Evolutionary conservation across 2,113 vertebrate genomes (phyloP), one percentile per base, ranked within the genome.

Genomic region (Mesoclemmys tuberculata): DNA sequence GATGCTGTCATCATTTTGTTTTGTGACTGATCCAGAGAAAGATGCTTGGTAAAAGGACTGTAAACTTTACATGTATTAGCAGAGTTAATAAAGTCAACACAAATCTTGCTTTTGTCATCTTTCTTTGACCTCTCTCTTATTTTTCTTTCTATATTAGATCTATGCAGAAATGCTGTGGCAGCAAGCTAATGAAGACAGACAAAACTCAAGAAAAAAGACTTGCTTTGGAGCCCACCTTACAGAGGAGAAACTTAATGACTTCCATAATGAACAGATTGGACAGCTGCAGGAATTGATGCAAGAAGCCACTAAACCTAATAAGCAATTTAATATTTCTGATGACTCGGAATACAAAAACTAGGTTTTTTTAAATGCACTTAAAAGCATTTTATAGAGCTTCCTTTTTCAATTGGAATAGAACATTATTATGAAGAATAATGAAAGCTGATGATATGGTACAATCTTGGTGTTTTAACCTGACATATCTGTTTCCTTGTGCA

Each of bases 201-300:
- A 94, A 81, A 93, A 90, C n/a, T 80, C 81, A 55, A 52, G 55
- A 48, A 51, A 89, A 95, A 96, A 95, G 26, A 55, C 93, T 54
- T 83, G 52, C 2, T 99, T 99, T 82, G 99, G 99, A 48, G 52
- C 93, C 35, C 54, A 97, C 18, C 98, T 99, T 52, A 90, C 99
- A 0, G 98, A 99, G 82, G 98, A 98, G 49, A 98, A 98, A 9
- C 98, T 99, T 74, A 81, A 97, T 84, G 96, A 98, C 80, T 99
- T 99, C 86, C 98, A 98, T 90, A 98, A 98, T 8, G 99, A 99
- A 31, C 99, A 99, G 91, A 98, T 99, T 8, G 98, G 99, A 78
- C 99, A 99, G 88, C 97, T 99, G 92, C 98, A 99, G 56, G 98
- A 99, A 93, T 98, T 99, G 85, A 99, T 99, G 99, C 97, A 98